These are phyloP conservation scores for Sarcophaga peregrina DNA, from an alignment of 1,140 invertebrate species.

Conservation along the genomic window DNA sequence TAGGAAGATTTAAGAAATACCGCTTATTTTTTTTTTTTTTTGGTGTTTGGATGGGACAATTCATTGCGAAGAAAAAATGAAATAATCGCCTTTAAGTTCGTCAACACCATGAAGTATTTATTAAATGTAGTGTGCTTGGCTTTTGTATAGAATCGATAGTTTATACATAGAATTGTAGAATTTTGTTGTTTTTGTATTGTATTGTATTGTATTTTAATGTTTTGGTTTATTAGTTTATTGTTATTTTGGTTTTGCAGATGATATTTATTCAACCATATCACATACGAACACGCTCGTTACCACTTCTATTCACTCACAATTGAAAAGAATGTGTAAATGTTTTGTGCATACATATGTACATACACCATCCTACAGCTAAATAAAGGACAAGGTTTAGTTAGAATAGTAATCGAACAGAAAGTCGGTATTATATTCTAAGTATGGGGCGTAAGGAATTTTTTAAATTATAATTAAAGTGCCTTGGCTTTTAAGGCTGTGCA, in stretches of 20 bases:
- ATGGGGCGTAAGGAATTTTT: too few relatives aligned
- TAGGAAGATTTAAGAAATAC: too few relatives aligned
- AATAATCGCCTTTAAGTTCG: background rate
- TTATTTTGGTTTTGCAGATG: slow-evolving; percentile 17
- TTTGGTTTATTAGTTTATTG: slow-evolving; percentile 16
- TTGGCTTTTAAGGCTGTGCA: too few relatives aligned
- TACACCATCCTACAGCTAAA: too few relatives aligned
- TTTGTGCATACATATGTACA: background rate
- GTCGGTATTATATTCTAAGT: too few relatives aligned
- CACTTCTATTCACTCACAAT: background rate
- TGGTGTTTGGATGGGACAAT: too few relatives aligned
- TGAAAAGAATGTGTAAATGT: background rate
- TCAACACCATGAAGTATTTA: background rate
- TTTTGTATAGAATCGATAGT: background rate
- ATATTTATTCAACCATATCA: slow-evolving; percentile 17
- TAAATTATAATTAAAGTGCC: too few relatives aligned
- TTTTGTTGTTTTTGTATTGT: background rate
- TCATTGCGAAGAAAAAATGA: too few relatives aligned
- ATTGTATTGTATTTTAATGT: background rate
- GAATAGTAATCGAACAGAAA: too few relatives aligned
- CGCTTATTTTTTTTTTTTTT: too few relatives aligned
- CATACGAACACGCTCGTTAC: background rate
- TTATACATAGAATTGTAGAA: background rate
- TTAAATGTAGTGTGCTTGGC: background rate
- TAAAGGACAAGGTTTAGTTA: too few relatives aligned